Evolutionary conservation across 2,113 vertebrate genomes (phyloP).

Genomic region (Cryptotis parvus): DNA sequence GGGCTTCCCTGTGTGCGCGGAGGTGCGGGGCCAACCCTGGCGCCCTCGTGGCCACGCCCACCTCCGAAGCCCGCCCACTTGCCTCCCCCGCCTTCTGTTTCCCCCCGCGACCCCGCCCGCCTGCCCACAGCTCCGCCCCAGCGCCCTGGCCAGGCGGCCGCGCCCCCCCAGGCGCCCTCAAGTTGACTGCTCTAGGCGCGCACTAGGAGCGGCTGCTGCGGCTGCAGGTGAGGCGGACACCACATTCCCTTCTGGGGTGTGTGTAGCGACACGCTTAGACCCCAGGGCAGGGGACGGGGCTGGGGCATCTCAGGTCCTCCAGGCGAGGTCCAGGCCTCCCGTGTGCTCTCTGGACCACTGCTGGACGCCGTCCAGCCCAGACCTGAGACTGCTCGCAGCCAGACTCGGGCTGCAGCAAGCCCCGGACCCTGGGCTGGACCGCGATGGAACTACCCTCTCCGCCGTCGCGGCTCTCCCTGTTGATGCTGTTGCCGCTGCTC

Average conservation of each 20-base stretch:
- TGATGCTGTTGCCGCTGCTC: slow-evolving; percentile 4
- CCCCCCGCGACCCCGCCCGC: too few species aligned
- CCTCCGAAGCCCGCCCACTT: too few species aligned
- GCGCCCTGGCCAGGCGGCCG: neutral
- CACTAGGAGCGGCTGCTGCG: neutral
- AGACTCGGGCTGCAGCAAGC: neutral
- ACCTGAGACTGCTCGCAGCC: neutral
- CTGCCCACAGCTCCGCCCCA: slow-evolving; percentile 41
- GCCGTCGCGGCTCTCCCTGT: neutral
- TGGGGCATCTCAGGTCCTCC: neutral
- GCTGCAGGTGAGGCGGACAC: neutral
- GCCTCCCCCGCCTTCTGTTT: too few species aligned
- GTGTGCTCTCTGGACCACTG: neutral
- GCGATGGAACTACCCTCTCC: slow-evolving; percentile 45
- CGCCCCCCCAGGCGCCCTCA: rapidly evolving
- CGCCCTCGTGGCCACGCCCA: too few species aligned
- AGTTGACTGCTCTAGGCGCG: neutral
- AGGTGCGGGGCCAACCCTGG: too few species aligned
- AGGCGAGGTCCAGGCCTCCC: neutral
- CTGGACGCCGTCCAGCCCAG: neutral
- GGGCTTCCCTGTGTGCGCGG: too few species aligned
- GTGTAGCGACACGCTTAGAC: neutral
- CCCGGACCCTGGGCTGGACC: neutral
- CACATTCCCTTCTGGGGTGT: neutral
- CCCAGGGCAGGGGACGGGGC: neutral